These are phyloP conservation scores for Danio kyathit DNA, from an alignment of 2,797 vertebrate species.

Conservation along the genomic window DNA sequence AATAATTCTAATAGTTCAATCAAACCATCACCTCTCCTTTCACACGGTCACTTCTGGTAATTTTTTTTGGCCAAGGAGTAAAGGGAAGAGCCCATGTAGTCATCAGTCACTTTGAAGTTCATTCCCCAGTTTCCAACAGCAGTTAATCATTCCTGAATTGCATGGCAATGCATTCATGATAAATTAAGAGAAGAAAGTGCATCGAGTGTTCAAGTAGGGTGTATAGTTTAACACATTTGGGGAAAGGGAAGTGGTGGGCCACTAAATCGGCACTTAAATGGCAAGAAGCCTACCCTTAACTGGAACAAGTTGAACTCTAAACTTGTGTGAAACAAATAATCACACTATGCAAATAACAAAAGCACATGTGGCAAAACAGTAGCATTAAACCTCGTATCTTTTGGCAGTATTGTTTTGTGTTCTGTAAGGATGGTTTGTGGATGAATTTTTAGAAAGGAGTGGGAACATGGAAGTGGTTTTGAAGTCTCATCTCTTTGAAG, in stretches of 20 bases:
- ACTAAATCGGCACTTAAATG: constrained; percentile 10
- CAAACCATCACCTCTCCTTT: constrained; percentile 72
- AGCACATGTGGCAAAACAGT: constrained; percentile 2
- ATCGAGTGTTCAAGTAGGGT: constrained; percentile 95
- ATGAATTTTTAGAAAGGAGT: constrained; percentile 1
- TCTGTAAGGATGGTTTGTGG: constrained; percentile 25
- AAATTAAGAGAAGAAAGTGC: constrained; percentile 93
- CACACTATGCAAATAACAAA: constrained; percentile 29
- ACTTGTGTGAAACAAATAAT: constrained; percentile 2
- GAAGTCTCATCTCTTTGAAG: constrained; percentile 92
- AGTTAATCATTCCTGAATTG: constrained; percentile 72
- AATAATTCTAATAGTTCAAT: constrained; percentile 64
- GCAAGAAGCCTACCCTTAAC: neutral
- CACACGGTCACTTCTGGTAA: constrained; percentile 73
- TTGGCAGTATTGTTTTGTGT: constrained; percentile 53
- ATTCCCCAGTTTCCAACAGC: constrained; percentile 64
- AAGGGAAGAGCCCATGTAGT: constrained; percentile 43
- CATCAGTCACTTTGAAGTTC: constrained; percentile 61
- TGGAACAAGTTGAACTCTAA: constrained; percentile 9
- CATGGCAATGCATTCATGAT: constrained; percentile 71
- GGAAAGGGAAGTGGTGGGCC: constrained; percentile 19
- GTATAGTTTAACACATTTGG: constrained; percentile 73
- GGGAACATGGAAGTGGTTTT: constrained; percentile 26
- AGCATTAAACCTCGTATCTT: constrained; percentile 40
- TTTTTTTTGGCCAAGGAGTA: constrained; percentile 63